Percentiles rank a stretch among this genome's conserved stretches.
Conservation (phyloP, 2,113 vertebrate species). For the Sylvicapra grimmia region DNA sequence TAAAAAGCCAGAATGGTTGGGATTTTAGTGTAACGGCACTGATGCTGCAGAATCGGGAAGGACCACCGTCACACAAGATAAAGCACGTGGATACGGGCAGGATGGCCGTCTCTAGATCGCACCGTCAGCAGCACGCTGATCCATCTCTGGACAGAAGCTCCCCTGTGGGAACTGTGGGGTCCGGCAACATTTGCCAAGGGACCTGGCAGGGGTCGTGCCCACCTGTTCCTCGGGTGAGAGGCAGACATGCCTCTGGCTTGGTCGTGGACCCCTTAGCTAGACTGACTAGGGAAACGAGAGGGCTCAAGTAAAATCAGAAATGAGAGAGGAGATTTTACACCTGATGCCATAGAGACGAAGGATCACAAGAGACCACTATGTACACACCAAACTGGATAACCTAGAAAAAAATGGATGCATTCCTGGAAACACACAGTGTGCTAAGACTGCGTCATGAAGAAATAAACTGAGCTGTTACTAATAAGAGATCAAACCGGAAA, state of each 20-base stretch:
- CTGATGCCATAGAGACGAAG: neutral
- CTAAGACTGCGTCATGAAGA: neutral
- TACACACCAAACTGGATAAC: fast-evolving
- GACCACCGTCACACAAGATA: neutral
- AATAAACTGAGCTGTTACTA: no score
- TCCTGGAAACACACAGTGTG: neutral
- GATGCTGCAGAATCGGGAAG: neutral
- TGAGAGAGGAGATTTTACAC: neutral
- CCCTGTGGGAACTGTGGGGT: neutral
- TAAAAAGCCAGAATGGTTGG: neutral
- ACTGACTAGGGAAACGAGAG: neutral
- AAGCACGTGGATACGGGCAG: neutral
- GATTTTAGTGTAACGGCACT: neutral
- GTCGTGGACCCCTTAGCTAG: neutral
- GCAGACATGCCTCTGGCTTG: neutral
- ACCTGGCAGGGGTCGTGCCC: neutral
- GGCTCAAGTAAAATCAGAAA: neutral
- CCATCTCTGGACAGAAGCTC: neutral
- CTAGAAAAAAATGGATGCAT: neutral
- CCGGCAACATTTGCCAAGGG: neutral
- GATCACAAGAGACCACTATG: fast-evolving
- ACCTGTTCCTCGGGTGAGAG: neutral
- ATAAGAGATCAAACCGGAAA: neutral
- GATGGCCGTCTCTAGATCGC: fast-evolving
- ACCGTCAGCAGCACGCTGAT: no score